Percentiles rank a stretch among this genome's conserved stretches.
Evolutionary conservation across 2,888 invertebrate genomes (phyloP).

Genomic region (Pollenia amentaria): DNA sequence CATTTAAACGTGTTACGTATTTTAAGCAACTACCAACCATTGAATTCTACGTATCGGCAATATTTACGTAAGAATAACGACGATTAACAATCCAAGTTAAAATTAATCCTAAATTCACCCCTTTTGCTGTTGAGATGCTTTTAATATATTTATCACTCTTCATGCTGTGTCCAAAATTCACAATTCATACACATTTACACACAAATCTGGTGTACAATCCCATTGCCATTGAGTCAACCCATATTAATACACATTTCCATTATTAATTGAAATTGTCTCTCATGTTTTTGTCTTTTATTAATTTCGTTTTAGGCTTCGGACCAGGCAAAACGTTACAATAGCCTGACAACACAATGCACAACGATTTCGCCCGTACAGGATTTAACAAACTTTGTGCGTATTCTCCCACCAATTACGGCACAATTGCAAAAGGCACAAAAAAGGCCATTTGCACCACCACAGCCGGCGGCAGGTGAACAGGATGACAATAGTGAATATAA

Average conservation of each 20-base stretch:
- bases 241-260: not conserved
- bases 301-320: conserved; percentile 88
- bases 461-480: conserved; percentile 86
- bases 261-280: conserved; percentile 18
- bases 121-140: not conserved
- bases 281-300: not conserved
- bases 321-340: conserved; percentile 93
- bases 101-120: too few species aligned
- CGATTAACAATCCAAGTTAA: too few species aligned
- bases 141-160: not conserved
- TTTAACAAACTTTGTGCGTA: conserved; percentile 90
- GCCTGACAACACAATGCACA: conserved; percentile 91
- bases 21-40: too few species aligned
- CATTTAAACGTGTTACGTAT: too few species aligned
- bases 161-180: not conserved
- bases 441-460: conserved; percentile 88
- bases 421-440: conserved; percentile 84
- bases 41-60: too few species aligned
- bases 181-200: not conserved
- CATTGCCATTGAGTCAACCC: not conserved
- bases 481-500: conserved; percentile 85
- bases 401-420: conserved; percentile 86
- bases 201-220: not conserved
- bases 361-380: conserved; percentile 87
- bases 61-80: too few species aligned